phyloP scores from a whole-genome alignment of 2,113 vertebrate species.

The Loxodonta africana region DNA sequence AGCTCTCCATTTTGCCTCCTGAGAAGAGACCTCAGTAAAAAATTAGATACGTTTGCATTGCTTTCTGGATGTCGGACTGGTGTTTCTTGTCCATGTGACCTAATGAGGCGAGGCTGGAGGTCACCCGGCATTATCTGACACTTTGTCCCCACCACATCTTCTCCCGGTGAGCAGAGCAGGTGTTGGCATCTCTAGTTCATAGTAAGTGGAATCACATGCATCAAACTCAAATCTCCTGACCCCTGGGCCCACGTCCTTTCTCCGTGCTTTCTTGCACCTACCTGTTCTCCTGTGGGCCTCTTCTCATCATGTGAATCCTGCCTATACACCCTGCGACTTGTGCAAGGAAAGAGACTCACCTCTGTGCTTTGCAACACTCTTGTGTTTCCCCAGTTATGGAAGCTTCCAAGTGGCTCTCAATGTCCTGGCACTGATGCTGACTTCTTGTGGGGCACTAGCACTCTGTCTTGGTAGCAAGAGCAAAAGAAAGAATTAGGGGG shows the following conservation, averaged over 20 bases:
- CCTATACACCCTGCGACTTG: too few relatives aligned
- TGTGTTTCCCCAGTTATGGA: not conserved
- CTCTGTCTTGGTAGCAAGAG: not conserved
- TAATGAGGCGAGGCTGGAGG: not conserved
- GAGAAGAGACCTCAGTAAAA: not conserved
- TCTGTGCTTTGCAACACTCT: not conserved
- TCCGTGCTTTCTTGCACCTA: not conserved
- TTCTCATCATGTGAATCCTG: fast-evolving
- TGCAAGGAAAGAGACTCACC: not conserved
- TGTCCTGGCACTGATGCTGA: not conserved
- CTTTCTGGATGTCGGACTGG: not conserved
- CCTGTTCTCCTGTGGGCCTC: not conserved
- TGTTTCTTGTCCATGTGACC: not conserved
- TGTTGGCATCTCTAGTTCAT: not conserved
- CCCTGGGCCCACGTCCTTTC: not conserved
- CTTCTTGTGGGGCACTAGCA: not conserved
- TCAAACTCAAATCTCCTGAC: not conserved
- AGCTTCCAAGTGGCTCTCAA: not conserved
- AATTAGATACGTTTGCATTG: not conserved
- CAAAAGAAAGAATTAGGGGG: not conserved
- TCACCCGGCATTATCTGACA: not conserved
- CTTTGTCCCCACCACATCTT: not conserved
- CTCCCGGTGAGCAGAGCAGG: not conserved
- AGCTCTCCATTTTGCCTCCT: not conserved
- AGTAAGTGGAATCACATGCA: not conserved